These are phyloP conservation scores for Mustela nigripes DNA, from an alignment of 2,113 vertebrate species.

Conservation along the genomic window DNA sequence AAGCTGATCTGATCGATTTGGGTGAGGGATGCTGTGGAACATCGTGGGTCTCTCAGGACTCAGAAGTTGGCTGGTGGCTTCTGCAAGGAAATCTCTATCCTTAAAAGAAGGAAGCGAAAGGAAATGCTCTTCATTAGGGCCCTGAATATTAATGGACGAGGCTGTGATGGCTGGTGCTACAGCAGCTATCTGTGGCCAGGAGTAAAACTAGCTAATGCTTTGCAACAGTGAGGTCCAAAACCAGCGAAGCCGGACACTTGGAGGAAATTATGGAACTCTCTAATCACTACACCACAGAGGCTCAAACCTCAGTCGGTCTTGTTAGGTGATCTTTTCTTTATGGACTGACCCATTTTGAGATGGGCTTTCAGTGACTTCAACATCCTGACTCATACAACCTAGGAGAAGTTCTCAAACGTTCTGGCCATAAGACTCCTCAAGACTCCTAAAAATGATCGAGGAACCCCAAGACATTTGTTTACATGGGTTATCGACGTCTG, in stretches of 20 bases:
- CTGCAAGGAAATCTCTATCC: not conserved
- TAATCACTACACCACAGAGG: not conserved
- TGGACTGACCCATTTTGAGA: not conserved
- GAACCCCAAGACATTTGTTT: not conserved
- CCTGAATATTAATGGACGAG: too few relatives aligned
- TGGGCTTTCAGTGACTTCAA: not conserved
- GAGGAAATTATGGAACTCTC: not conserved
- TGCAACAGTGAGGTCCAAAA: not conserved
- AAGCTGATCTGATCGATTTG: not conserved
- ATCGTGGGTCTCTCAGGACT: fast-evolving
- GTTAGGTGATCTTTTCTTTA: not conserved
- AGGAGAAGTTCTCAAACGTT: not conserved
- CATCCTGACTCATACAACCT: not conserved
- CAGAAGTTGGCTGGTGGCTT: too few relatives aligned
- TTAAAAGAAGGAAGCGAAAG: not conserved
- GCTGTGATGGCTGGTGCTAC: not conserved
- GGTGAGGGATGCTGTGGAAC: not conserved
- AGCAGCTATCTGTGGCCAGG: not conserved
- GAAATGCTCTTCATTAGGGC: not conserved
- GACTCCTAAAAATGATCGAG: not conserved
- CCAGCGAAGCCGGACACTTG: not conserved
- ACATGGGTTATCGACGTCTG: fast-evolving
- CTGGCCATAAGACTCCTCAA: not conserved
- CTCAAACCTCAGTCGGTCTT: not conserved
- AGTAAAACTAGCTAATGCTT: not conserved